Base-by-base conservation (phyloP, 2,113 vertebrate species). In the Ailurus styani region DNA sequence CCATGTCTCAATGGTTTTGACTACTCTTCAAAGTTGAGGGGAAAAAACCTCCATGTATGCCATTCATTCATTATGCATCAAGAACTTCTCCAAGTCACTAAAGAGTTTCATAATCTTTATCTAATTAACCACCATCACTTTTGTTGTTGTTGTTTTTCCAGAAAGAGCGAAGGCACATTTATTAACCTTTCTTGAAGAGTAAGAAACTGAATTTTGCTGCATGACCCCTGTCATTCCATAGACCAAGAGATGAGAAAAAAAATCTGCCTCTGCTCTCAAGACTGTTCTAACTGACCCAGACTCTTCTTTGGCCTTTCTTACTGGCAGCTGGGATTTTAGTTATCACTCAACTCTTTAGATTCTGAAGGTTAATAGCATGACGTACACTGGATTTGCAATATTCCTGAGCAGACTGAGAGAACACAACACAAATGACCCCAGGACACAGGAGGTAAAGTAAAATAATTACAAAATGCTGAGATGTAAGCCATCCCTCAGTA, bases 381-480 rank as follows among this genome's bases (percentile, higher is more conserved):
- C 55, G 5, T 31, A 31, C 37, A 52, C 12, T 68, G 21, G 21
- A 72, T 87, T 62, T 96, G 50, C 34, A 90, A 60, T 47, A 85
- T 88, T 54, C n/a, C 47, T 78, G 31, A 66, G 42, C 45, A 93
- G 60, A 77, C 2, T 87, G 47, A 12, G 55, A 52, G 62, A 86
- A 78, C 37, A 96, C 14, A 77, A 21, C 34, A 40, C 6, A 70
- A 70, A 90, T 78, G 70, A 94, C 83, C 87, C 40, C 21, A 64
- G 37, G 47, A 96, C 60, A 72, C 64, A 92, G 89, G 83, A 93
- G 78, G 91, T 86, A 97, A 95, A 96, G 25, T 66, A 57, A 97
- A 96, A 97, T 95, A 97, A 98, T 97, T 93, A 90, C 45, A 96
- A 85, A 92, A 96, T 81, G 64, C 83, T 95, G 79, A 34, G 89